phyloP scores from a whole-genome alignment of 2,113 vertebrate species.

The Piaya cayana region DNA sequence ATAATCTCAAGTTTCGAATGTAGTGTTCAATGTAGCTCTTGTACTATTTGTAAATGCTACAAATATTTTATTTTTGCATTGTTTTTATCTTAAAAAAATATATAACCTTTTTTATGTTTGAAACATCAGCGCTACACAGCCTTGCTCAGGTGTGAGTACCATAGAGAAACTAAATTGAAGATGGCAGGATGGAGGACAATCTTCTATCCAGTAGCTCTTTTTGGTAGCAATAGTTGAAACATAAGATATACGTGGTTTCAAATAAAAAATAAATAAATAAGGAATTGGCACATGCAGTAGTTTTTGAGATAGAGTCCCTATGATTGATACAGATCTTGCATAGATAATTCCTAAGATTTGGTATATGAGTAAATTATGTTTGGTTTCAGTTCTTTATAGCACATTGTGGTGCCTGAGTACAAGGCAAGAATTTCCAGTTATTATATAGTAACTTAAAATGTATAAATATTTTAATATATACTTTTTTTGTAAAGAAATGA shows the following conservation, averaged over 20 bases:
- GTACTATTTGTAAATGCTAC: slow-evolving; percentile 84
- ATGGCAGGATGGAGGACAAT: slow-evolving; percentile 17
- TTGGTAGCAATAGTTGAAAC: neutral
- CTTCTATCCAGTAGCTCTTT: slow-evolving; percentile 9
- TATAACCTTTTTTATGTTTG: slow-evolving; percentile 77
- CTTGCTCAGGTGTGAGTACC: slow-evolving; percentile 73
- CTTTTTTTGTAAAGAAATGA: slow-evolving; percentile 79
- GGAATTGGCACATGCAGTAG: slow-evolving; percentile 19
- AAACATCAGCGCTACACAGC: slow-evolving; percentile 61
- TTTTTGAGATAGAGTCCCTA: neutral
- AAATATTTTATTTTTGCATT: slow-evolving; percentile 86
- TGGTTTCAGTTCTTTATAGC: slow-evolving; percentile 15
- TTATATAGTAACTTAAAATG: slow-evolving; percentile 79
- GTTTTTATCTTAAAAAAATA: slow-evolving; percentile 79
- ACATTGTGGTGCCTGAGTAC: slow-evolving; percentile 29
- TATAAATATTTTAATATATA: slow-evolving; percentile 87
- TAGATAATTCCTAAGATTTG: neutral
- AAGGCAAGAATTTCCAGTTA: slow-evolving; percentile 65
- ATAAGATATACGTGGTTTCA: neutral
- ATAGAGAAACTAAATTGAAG: slow-evolving; percentile 14
- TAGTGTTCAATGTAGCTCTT: slow-evolving; percentile 76
- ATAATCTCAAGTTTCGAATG: slow-evolving; percentile 58
- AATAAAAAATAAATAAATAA: neutral
- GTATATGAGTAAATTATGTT: slow-evolving; percentile 39
- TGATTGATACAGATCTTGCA: neutral